These are phyloP conservation scores for Drosophila truncata DNA, from an alignment of 1,140 invertebrate genomes.

Conservation along the genomic window DNA sequence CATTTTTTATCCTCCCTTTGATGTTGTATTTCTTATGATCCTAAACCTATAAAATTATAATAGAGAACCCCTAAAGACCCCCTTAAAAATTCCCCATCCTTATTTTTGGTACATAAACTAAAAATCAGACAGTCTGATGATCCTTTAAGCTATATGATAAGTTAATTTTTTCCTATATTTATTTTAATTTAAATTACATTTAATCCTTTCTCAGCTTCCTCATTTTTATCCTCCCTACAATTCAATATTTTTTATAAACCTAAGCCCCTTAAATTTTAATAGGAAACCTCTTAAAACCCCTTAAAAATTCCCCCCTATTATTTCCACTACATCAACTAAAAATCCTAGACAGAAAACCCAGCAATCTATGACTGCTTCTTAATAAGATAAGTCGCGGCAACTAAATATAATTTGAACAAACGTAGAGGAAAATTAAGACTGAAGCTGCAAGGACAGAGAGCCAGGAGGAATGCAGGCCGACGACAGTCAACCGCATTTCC, in stretches of 20 bases:
- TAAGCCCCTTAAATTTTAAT: no score
- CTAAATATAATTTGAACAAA: constrained; percentile 65
- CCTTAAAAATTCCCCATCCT: no score
- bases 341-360: background rate
- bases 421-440: background rate
- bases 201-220: no score
- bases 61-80: no score
- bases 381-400: constrained; percentile 65
- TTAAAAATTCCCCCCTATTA: background rate
- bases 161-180: background rate
- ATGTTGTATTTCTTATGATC: no score
- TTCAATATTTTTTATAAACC: background rate
- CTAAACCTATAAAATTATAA: no score
- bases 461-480: constrained; percentile 35
- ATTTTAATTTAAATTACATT: background rate
- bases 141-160: no score
- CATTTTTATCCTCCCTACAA: background rate
- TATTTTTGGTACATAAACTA: no score
- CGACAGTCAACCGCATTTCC: constrained; percentile 55
- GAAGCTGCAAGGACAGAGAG: background rate
- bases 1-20: no score
- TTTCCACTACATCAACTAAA: background rate
- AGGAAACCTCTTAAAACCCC: background rate
- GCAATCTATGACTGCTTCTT: constrained; percentile 41
- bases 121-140: no score